phyloP scores from a whole-genome alignment of 1,140 invertebrate genomes.

The Telenomus remus region DNA sequence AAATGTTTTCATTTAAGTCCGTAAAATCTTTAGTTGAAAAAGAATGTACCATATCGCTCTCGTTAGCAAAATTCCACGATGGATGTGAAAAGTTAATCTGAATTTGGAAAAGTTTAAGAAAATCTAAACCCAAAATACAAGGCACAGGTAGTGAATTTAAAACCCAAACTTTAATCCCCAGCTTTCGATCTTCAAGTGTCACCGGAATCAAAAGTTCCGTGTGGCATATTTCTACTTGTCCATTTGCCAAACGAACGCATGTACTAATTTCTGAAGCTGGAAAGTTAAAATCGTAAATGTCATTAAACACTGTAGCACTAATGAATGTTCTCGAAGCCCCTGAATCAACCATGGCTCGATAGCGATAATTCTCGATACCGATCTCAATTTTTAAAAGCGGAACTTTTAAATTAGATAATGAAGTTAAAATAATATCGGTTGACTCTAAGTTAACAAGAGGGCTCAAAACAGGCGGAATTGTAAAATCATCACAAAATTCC shows the following conservation, averaged over 20 bases:
- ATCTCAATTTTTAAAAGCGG: background rate
- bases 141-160: background rate
- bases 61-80: background rate
- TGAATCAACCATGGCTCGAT: slow-evolving; percentile 7
- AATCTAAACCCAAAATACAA: slow-evolving; percentile 4
- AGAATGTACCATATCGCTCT: no score
- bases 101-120: background rate
- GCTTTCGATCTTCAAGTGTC: background rate
- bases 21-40: no score
- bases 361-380: background rate
- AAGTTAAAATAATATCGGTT: no score
- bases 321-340: slow-evolving; percentile 14
- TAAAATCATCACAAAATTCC: no score
- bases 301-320: no score
- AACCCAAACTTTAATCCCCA: background rate
- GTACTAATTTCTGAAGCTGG: background rate
- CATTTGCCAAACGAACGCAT: background rate
- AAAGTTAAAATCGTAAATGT: background rate
- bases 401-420: no score
- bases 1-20: no score
- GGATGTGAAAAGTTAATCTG: background rate
- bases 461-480: no score
- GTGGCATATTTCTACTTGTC: background rate
- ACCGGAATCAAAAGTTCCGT: background rate
- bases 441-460: no score